These are phyloP conservation scores for Sardina pilchardus DNA, from an alignment of 2,113 vertebrate species.

Conservation along the genomic window DNA sequence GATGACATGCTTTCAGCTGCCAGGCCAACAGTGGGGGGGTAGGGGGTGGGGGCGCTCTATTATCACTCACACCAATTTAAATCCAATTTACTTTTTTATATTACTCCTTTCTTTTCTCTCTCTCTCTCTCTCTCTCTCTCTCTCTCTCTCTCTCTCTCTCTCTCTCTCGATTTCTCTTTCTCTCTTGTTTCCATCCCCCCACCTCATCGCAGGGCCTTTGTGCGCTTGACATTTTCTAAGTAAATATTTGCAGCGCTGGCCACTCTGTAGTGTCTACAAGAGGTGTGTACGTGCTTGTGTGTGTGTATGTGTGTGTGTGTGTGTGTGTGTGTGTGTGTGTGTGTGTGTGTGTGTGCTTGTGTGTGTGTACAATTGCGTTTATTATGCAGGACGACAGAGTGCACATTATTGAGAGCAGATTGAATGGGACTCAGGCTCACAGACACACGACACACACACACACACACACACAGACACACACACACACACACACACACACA, in stretches of 20 bases:
- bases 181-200: not conserved
- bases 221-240: constrained; percentile 32
- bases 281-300: no score
- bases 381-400: constrained; percentile 21
- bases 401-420: constrained; percentile 12
- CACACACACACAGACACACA: constrained; percentile 5
- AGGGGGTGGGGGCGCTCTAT: constrained; percentile 17
- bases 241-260: constrained; percentile 35
- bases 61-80: constrained; percentile 44
- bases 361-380: not conserved
- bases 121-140: constrained; percentile 5
- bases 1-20: constrained; percentile 13
- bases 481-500: constrained; percentile 4
- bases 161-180: not conserved
- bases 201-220: constrained; percentile 15
- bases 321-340: no score
- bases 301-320: no score
- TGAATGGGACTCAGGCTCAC: not conserved
- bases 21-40: not conserved
- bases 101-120: constrained; percentile 7
- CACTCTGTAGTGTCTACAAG: constrained; percentile 8
- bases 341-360: no score
- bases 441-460: not conserved
- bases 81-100: constrained; percentile 44
- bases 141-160: not conserved